These are phyloP conservation scores for Drosophila barbarae DNA, from an alignment of 2,888 invertebrate genomes.

Conservation along the genomic window DNA sequence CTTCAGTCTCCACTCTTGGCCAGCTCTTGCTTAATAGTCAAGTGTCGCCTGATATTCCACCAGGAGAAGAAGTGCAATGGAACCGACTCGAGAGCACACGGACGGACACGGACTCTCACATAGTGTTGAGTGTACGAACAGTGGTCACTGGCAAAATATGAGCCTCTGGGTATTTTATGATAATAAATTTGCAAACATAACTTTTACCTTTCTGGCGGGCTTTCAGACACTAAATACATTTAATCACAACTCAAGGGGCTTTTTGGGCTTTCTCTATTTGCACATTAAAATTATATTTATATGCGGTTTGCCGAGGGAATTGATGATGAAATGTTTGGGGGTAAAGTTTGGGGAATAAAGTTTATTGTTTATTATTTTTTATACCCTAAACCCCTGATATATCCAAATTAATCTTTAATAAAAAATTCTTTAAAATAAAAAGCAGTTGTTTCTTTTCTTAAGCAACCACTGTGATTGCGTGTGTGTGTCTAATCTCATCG, in stretches of 20 bases:
- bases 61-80: slow-evolving; percentile 31
- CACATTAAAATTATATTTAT: slow-evolving; percentile 9
- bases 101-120: background rate
- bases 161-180: slow-evolving; percentile 5
- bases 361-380: no score
- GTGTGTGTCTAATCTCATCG: slow-evolving; percentile 60
- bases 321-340: background rate
- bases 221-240: slow-evolving; percentile 13
- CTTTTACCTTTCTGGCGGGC: slow-evolving; percentile 9
- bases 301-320: background rate
- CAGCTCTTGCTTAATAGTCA: slow-evolving; percentile 41
- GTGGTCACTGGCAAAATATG: slow-evolving; percentile 11
- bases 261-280: slow-evolving; percentile 13
- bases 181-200: slow-evolving; percentile 9
- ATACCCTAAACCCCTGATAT: no score
- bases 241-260: slow-evolving; percentile 6
- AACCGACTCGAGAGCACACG: slow-evolving; percentile 24
- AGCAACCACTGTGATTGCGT: slow-evolving; percentile 30
- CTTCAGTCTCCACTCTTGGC: slow-evolving; percentile 9
- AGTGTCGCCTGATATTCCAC: slow-evolving; percentile 42
- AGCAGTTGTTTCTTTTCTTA: background rate
- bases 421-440: no score
- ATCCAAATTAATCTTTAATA: background rate
- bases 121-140: slow-evolving; percentile 17
- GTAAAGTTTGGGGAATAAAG: no score